Evolutionary conservation across 2,888 invertebrate species (phyloP), one percentile per base, ranked within the genome.

Genomic region (Neocrepidodera transversa): DNA sequence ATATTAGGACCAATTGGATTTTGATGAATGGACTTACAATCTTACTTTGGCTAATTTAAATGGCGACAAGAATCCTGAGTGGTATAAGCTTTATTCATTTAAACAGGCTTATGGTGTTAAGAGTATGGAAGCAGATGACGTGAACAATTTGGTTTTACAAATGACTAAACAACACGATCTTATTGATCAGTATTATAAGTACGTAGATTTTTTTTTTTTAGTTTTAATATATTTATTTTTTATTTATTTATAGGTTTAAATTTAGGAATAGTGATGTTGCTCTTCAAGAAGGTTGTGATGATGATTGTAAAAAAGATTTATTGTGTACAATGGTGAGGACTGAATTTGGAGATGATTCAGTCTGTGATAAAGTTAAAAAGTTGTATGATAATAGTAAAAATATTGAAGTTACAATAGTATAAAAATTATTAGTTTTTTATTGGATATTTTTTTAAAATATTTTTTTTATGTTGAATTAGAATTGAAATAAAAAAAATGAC

Each of bases 61-160:
- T 0, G 83, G 85, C 0, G 71, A 82, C 1, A 67, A 79, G 32
- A 77, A 81, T n/a, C 90, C 92, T 0, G 79, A 80, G 6, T 93
- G 93, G 92, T 86, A 84, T 69, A 82, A 86, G 74, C 84, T 91
- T 11, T 93, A 93, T 74, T 84, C 86, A 11, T 89, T 93, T 68
- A 86, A 84, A 69, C 83, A 86, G 47, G 85, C 84, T 7, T 93
- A 87, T 70, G 82, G 81, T 10, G 74, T 90, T 13, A 60, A 76
- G 0, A 84, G 87, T 68, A 80, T 92, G 11, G 83, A 85, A 10
- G 84, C 89, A 0, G 71, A 76, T 0, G 86, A 89, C 50, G 80
- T 93, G 71, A 82, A 86, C 70, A 69, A 82, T 17, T 81, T 92
- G 52, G 81, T 90, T 0, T 71, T 81, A 13, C 77, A 80, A 50